Base-by-base conservation (phyloP, 2,888 invertebrate species). In the Mellilla xanthometata region DNA sequence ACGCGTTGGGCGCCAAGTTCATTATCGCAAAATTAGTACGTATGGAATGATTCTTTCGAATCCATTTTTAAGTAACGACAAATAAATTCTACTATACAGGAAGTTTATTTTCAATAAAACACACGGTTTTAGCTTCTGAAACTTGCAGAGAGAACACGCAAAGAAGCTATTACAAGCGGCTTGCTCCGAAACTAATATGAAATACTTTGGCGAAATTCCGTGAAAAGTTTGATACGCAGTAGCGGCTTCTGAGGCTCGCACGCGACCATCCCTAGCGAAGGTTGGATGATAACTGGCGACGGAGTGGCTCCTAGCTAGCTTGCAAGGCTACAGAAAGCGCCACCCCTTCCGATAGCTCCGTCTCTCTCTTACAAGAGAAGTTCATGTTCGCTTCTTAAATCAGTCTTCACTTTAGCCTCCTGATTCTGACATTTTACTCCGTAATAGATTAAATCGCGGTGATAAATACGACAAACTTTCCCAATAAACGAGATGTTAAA, bases 121-220 rank as follows among this genome's bases (percentile, higher is more conserved):
- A 72, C 75, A 76, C 70, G 66, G 62, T 64, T 65, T 70, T 68
- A 64, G 65, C 60, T 66, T 61, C 54, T 65, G 60, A 53, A 69
- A 69, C 78, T 74, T 81, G 75, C 77, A 76, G 77, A 75, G 61
- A 72, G 69, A 74, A 74, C 85, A 86, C 84, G 84, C 85, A 74
- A 86, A 72, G 70, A 69, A 79, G 83, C 77, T 76, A 83, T 86
- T 85, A 85, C 69, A 67, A 68, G 57, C 66, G 70, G 62, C 71
- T 67, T 73, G 72, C 71, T 75, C 69, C 56, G 54, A 65, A 70
- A 71, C 58, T 60, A 39, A 42, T 39, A 59, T 63, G 56, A 63
- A 72, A 71, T 79, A 74, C 72, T 74, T 79, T 76, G 67, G 66
- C 74, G 76, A 75, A 73, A 72, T 73, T 61, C 77, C 88, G 88